phyloP scores from a whole-genome alignment of 2,888 invertebrate species.

The Diplazon laetatorius region DNA sequence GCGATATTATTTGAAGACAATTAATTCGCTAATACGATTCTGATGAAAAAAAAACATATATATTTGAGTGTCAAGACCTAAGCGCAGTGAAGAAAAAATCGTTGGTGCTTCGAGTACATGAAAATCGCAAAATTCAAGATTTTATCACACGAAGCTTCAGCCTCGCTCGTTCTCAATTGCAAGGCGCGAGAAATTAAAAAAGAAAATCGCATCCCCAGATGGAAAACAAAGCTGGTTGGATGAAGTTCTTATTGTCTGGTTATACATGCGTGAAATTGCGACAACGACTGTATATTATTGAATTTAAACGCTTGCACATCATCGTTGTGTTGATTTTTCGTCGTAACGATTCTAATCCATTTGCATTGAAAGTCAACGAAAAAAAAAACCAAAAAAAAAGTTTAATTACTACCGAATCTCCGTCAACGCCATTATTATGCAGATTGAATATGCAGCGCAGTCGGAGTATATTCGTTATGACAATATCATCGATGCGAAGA shows the following conservation, averaged over 20 bases:
- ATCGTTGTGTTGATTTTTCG: constrained; percentile 1
- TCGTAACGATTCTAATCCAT: constrained; percentile 3
- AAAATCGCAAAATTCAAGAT: no score
- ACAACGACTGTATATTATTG: neutral
- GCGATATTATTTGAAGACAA: neutral
- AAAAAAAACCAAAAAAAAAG: no score
- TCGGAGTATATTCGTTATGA: constrained; percentile 20
- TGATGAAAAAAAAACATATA: no score
- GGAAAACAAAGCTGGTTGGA: neutral
- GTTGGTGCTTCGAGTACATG: no score
- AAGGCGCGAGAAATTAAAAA: constrained; percentile 1
- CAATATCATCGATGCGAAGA: constrained; percentile 17
- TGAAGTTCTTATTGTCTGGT: constrained; percentile 53
- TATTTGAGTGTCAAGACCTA: no score
- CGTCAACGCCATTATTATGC: constrained; percentile 3
- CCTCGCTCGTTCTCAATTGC: no score
- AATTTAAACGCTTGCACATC: neutral
- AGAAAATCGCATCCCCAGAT: neutral
- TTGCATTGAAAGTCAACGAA: neutral
- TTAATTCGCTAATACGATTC: no score
- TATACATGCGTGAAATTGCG: constrained; percentile 21
- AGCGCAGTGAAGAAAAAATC: no score
- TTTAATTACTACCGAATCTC: constrained; percentile 14
- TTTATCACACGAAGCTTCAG: no score
- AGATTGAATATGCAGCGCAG: constrained; percentile 3